A percentile compares a stretch with the other conserved stretches of the same genome.
Conservation (phyloP, 2,888 invertebrate species). For the Syrista parreyssii region DNA sequence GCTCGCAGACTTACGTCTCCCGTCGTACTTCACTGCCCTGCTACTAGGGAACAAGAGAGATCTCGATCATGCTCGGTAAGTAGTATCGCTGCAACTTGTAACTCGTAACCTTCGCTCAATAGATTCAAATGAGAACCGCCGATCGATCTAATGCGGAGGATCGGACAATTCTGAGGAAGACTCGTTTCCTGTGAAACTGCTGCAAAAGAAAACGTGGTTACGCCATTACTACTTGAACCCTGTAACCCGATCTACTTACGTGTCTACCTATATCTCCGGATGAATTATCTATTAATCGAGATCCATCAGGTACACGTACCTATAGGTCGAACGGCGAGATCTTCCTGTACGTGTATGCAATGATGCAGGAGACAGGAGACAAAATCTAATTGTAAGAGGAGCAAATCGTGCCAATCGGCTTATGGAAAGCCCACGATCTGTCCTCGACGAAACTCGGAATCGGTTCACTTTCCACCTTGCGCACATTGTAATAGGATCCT, state of each 20-base stretch:
- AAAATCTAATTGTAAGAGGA: neutral
- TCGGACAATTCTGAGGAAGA: neutral
- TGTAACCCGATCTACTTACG: neutral
- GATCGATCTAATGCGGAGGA: neutral
- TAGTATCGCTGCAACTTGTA: constrained; percentile 17
- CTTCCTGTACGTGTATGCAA: neutral
- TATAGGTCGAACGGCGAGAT: neutral
- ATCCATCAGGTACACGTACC: neutral
- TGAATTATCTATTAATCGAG: neutral
- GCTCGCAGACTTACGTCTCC: constrained; percentile 77
- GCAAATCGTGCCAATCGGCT: neutral
- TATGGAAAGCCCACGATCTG: neutral
- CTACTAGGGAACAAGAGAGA: constrained; percentile 85
- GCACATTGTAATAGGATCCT: constrained; percentile 51
- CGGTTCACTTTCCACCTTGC: constrained; percentile 52
- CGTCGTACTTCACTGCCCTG: constrained; percentile 81
- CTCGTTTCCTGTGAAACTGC: neutral
- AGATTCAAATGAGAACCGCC: neutral
- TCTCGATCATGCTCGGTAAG: constrained; percentile 81
- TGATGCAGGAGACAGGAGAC: neutral
- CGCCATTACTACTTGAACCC: neutral
- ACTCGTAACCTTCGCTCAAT: neutral
- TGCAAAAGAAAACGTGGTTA: neutral
- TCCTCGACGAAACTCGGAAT: neutral
- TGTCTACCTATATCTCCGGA: neutral